Percentiles rank a stretch among this genome's conserved stretches.
These are phyloP conservation scores for Trialeurodes vaporariorum DNA, from an alignment of 1,140 invertebrate species.

Conservation along the genomic window DNA sequence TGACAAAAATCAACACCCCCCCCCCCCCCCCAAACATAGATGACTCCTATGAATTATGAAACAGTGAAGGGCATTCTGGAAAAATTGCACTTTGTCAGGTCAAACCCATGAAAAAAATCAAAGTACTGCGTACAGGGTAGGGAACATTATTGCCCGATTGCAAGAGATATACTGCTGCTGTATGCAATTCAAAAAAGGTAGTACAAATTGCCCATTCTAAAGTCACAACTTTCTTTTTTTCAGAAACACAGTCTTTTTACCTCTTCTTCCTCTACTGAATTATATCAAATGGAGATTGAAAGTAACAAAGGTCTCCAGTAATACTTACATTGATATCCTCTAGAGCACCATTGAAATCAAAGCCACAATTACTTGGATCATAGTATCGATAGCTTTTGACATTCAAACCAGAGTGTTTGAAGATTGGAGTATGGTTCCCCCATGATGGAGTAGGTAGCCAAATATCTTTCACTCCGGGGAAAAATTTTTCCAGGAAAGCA, in stretches of 20 bases:
- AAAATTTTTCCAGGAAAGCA: slow-evolving; percentile 79
- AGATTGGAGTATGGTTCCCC: slow-evolving; percentile 95
- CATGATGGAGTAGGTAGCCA: slow-evolving; percentile 93
- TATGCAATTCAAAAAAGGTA: too few species aligned
- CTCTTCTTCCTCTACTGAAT: not conserved
- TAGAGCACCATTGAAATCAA: slow-evolving; percentile 83
- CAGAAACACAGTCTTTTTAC: too few species aligned
- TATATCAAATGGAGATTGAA: slow-evolving; percentile 17
- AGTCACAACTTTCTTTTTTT: slow-evolving; percentile 11
- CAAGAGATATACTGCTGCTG: too few species aligned
- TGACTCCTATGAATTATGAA: too few species aligned
- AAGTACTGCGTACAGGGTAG: too few species aligned
- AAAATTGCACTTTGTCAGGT: too few species aligned
- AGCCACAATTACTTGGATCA: slow-evolving; percentile 87
- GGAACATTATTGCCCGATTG: too few species aligned
- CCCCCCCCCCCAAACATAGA: too few species aligned
- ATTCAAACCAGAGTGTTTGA: slow-evolving; percentile 75
- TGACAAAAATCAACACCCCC: too few species aligned
- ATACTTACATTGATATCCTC: slow-evolving; percentile 79
- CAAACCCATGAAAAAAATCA: too few species aligned
- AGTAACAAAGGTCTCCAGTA: slow-evolving; percentile 14
- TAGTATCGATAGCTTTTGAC: slow-evolving; percentile 93
- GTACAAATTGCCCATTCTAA: too few species aligned
- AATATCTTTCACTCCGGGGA: slow-evolving; percentile 70
- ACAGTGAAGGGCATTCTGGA: too few species aligned